Evolutionary conservation across 2,888 invertebrate species (phyloP), one percentile per base, ranked within the genome.

Genomic region (Eutolmus rufibarbis): DNA sequence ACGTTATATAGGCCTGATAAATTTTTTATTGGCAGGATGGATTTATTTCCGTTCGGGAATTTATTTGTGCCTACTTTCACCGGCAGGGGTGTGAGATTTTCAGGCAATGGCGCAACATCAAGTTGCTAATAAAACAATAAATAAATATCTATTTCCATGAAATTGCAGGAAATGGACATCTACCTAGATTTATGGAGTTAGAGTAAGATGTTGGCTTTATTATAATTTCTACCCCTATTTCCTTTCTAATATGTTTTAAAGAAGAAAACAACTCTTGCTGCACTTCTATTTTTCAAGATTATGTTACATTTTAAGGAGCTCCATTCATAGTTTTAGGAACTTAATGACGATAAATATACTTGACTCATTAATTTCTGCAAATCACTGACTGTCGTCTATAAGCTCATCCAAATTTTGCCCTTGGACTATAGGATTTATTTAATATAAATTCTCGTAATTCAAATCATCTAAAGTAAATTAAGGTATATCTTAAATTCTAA

Each of bases 1-100:
- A 34, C n/a, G 76, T 57, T 76, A 37, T 76, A 37, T 76, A 37
- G 76, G 12, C 76, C 14, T 76, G 76, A 37, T 76, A 76, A 76
- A 76, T 76, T 76, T 76, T 76, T 76, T 37, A 76, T 76, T 76
- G 76, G 76, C 37, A 76, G 76, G 37, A 76, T 76, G 76, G 19
- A 76, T 76, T 76, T 76, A 76, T 76, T 76, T 76, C 31, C 76
- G 76, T 5, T 76, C 37, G 76, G 37, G 37, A 37, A 76, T 57
- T 57, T 57, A 57, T 57, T 57, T 12, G 57, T 9, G 19, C 56
- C 56, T 37, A 0, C 37, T 43, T 12, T 9, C 2, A 57, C 23
- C 9, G 23, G 12, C n/a, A n/a, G 0, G 16, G 51, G 5, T 51
- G 51, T 51, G 51, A 51, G 46, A 4, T 12, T 46, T 46, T 46